phyloP scores from a whole-genome alignment of 35 echinoderm and acorn worm genomes.

The Diadema setosum region DNA sequence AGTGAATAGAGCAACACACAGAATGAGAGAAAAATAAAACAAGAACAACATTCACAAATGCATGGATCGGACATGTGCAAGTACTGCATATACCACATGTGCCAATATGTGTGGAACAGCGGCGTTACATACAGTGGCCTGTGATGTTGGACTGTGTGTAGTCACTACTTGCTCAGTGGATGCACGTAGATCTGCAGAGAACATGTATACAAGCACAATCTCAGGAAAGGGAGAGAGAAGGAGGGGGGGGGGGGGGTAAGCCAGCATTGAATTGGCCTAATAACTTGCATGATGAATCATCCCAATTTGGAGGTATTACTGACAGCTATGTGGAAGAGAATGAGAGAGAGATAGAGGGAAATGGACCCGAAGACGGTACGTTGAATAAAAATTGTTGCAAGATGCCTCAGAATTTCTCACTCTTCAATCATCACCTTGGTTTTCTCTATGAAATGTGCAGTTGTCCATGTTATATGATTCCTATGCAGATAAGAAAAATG shows the following conservation, averaged over 20 bases:
- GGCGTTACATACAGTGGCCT: too few species aligned
- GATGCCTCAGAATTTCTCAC: conserved; percentile 6
- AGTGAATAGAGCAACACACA: too few species aligned
- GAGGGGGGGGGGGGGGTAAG: background rate
- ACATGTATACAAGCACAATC: background rate
- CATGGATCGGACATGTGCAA: too few species aligned
- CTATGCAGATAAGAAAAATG: background rate
- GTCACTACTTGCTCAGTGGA: too few species aligned
- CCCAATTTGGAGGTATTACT: conserved; percentile 23
- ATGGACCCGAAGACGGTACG: background rate
- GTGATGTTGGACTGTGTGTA: too few species aligned
- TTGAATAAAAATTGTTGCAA: conserved; percentile 2
- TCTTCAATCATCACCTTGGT: conserved; percentile 4
- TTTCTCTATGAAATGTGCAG: conserved; percentile 5
- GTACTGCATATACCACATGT: too few species aligned
- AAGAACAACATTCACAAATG: too few species aligned
- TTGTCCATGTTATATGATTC: background rate
- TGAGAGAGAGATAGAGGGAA: background rate
- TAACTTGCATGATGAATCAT: conserved; percentile 23
- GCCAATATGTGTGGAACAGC: too few species aligned
- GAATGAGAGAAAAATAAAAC: too few species aligned
- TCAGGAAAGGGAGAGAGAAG: background rate
- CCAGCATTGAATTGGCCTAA: background rate
- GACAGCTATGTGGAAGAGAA: background rate
- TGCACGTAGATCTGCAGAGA: too few species aligned